Percentiles rank a stretch among this genome's conserved stretches.
phyloP scores from a whole-genome alignment of 2,888 invertebrate genomes.

The Hypercompe scribonia region DNA sequence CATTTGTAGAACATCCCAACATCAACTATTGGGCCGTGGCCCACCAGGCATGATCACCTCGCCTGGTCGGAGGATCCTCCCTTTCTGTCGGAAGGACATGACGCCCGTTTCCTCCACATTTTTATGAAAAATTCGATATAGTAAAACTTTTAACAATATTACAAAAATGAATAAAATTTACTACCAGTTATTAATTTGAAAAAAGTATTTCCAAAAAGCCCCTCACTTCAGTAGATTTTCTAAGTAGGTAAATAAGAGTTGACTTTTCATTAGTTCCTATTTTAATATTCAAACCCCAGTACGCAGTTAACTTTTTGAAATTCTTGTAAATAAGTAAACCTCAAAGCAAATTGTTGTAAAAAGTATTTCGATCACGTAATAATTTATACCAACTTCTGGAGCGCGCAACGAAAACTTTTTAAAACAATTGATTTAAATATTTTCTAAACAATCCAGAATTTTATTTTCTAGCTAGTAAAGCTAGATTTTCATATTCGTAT shows the following conservation, averaged over 20 bases:
- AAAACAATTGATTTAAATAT: neutral
- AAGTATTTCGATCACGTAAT: conserved; percentile 10
- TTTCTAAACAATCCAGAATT: neutral
- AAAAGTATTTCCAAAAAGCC: neutral
- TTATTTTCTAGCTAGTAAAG: neutral
- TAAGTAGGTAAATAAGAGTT: neutral
- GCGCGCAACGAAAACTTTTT: neutral
- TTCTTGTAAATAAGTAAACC: neutral
- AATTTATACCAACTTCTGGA: neutral
- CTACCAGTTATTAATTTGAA: too few relatives aligned
- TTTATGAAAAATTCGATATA: too few relatives aligned
- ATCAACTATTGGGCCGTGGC: too few relatives aligned
- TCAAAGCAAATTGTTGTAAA: neutral
- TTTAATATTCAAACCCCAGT: neutral
- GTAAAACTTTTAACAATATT: too few relatives aligned
- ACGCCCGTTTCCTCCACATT: too few relatives aligned
- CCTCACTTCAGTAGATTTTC: neutral
- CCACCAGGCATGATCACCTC: too few relatives aligned
- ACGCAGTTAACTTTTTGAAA: neutral
- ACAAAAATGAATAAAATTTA: too few relatives aligned
- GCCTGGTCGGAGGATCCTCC: too few relatives aligned
- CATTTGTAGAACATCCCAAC: too few relatives aligned
- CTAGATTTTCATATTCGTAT: too few relatives aligned
- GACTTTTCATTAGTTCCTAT: neutral
- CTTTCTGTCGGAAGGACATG: too few relatives aligned